These are phyloP conservation scores for Cataglyphis altisquamis DNA, from an alignment of 2,888 invertebrate genomes.

Conservation along the genomic window DNA sequence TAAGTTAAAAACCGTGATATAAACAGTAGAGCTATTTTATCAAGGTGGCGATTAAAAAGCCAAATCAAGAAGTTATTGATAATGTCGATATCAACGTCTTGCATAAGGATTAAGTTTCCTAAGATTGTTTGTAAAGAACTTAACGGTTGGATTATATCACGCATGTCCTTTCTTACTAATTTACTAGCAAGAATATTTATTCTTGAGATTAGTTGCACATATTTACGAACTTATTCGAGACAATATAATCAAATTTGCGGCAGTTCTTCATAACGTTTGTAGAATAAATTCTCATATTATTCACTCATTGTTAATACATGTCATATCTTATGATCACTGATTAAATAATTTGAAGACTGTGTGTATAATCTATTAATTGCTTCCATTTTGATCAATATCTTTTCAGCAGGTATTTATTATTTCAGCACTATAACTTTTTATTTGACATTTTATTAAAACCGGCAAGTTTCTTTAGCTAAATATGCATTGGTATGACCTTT, in stretches of 20 bases:
- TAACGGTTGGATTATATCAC: constrained; percentile 31
- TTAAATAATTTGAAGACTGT: neutral
- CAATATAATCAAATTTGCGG: neutral
- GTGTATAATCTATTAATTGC: neutral
- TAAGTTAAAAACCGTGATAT: neutral
- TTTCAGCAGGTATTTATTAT: neutral
- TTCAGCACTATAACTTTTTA: neutral
- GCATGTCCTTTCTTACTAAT: constrained; percentile 21
- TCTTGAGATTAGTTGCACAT: constrained; percentile 13
- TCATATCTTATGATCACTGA: neutral
- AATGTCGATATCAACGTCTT: constrained; percentile 15
- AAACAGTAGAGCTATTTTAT: constrained; percentile 5
- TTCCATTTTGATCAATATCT: neutral
- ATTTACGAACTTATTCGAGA: neutral
- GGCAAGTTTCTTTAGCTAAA: neutral
- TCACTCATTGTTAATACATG: neutral
- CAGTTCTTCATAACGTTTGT: neutral
- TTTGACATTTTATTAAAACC: constrained; percentile 16
- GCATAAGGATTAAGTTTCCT: constrained; percentile 27
- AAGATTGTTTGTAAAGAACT: constrained; percentile 39
- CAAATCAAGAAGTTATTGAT: constrained; percentile 30
- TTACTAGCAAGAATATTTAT: neutral
- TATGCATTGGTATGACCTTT: neutral
- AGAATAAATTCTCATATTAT: neutral
- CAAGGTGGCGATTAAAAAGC: constrained; percentile 11